Conservation (phyloP, 2,888 invertebrate species). For the Mechanitis messenoides region DNA sequence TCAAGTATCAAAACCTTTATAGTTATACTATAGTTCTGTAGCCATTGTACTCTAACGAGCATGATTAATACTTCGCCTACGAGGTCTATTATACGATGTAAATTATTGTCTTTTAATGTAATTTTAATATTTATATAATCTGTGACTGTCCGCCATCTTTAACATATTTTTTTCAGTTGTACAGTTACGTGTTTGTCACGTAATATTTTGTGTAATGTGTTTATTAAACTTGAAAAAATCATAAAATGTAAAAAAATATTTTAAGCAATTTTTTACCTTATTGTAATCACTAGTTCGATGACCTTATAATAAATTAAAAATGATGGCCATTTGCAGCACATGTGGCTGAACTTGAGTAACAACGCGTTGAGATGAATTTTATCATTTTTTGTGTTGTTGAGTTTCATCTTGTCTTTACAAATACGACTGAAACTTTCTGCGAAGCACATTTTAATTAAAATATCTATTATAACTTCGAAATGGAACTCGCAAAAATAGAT, state of each 20-base stretch:
- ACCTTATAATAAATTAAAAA: conserved; percentile 48
- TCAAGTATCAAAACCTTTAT: conserved; percentile 13
- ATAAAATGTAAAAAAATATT: too few species aligned
- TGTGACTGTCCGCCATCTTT: not conserved
- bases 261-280: too few species aligned
- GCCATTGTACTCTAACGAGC: conserved; percentile 14
- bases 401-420: conserved; percentile 3
- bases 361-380: conserved; percentile 33
- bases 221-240: too few species aligned
- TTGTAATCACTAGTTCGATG: conserved; percentile 14
- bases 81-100: conserved; percentile 2
- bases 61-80: conserved; percentile 17
- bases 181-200: not conserved
- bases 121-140: conserved; percentile 3
- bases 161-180: not conserved
- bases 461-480: too few species aligned
- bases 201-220: too few species aligned
- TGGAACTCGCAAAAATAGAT: too few species aligned
- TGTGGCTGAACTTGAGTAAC: conserved; percentile 41
- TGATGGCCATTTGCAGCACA: conserved; percentile 52
- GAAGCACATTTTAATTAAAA: too few species aligned
- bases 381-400: conserved; percentile 17
- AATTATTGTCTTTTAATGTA: conserved; percentile 6
- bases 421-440: too few species aligned
- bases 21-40: conserved; percentile 15